Percentiles rank a stretch among this genome's conserved stretches.
Evolutionary conservation across 2,113 vertebrate species (phyloP).

Genomic region (Ceuthmochares aereus): DNA sequence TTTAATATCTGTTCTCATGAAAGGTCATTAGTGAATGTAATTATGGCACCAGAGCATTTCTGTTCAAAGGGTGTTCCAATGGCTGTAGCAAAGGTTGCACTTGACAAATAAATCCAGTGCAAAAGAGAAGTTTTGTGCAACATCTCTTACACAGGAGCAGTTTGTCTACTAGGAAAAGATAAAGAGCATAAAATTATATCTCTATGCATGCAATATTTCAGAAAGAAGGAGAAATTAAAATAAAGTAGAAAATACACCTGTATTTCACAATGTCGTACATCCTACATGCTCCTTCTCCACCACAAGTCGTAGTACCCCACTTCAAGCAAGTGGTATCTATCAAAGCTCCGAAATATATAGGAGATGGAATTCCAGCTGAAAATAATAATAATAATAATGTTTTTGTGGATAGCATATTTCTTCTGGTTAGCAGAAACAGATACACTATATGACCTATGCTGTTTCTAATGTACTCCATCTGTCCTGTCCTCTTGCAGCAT

Average conservation of each 20-base stretch:
- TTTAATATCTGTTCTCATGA: background rate
- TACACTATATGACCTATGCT: background rate
- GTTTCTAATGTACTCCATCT: background rate
- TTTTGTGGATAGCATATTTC: background rate
- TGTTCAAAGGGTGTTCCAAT: background rate
- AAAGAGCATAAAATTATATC: background rate
- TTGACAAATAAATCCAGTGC: background rate
- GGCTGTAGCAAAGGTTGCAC: background rate
- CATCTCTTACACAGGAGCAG: background rate
- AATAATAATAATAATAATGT: background rate
- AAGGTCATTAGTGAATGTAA: background rate
- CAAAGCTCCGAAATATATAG: slow-evolving; percentile 92
- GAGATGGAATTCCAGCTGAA: slow-evolving; percentile 92
- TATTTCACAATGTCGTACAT: slow-evolving; percentile 83
- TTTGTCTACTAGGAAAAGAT: background rate
- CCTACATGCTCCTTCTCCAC: slow-evolving; percentile 85
- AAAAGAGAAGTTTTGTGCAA: background rate
- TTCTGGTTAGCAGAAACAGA: background rate
- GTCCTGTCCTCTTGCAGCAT: background rate
- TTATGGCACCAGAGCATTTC: background rate
- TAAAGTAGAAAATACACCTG: slow-evolving; percentile 75
- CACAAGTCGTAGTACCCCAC: slow-evolving; percentile 86
- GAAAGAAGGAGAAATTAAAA: background rate
- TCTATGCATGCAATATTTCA: background rate
- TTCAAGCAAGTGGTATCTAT: slow-evolving; percentile 93